These are phyloP conservation scores for Eumerus sabulonum DNA, from an alignment of 2,888 invertebrate species.

Conservation along the genomic window DNA sequence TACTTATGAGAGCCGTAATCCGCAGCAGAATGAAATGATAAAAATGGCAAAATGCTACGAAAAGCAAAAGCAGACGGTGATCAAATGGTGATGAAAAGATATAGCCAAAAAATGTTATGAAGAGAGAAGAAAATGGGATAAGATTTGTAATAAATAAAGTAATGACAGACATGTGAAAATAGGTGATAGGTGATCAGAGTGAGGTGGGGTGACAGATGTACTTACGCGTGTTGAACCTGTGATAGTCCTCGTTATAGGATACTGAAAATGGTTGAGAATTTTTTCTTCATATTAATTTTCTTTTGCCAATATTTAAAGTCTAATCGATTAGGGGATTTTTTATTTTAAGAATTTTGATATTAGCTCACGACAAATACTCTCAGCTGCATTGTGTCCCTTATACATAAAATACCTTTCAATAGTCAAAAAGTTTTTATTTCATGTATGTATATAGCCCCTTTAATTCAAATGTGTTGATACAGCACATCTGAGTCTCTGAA, in stretches of 20 bases:
- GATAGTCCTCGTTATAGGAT: constrained; percentile 59
- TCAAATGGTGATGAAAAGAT: constrained; percentile 17
- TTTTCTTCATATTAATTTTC: neutral
- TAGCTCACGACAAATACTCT: too few species aligned
- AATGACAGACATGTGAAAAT: neutral
- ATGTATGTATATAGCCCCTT: too few species aligned
- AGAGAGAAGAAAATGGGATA: constrained; percentile 4
- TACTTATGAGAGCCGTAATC: constrained; percentile 17
- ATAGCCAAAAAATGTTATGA: neutral
- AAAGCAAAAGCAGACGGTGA: constrained; percentile 25
- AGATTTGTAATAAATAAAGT: neutral
- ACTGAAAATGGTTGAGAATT: constrained; percentile 35
- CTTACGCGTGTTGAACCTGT: constrained; percentile 59
- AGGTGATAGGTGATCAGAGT: neutral
- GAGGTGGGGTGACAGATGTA: constrained; percentile 18
- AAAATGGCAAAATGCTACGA: constrained; percentile 31
- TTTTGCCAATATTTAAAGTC: too few species aligned
- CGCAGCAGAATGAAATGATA: constrained; percentile 11
- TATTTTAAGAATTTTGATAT: too few species aligned
- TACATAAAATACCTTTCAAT: too few species aligned
- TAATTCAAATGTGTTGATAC: too few species aligned
- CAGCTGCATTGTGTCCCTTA: too few species aligned
- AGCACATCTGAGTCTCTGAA: too few species aligned
- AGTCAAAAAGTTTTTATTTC: too few species aligned
- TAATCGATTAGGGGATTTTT: too few species aligned